Base-by-base conservation (phyloP, 2,113 vertebrate genomes). In the Microtus oregoni region DNA sequence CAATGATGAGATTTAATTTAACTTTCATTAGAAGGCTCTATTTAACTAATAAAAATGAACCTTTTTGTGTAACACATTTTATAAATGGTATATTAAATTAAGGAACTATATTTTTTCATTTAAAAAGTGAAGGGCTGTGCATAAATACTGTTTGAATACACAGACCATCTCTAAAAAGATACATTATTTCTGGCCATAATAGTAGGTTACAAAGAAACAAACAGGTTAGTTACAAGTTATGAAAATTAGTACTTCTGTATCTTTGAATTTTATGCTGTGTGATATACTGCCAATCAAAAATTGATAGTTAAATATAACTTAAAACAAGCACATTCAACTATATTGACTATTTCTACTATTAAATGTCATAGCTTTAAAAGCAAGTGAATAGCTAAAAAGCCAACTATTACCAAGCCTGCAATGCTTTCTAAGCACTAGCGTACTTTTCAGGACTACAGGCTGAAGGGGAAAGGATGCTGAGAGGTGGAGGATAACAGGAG, bases 71-170 rank as follows among this genome's bases (percentile, higher is more conserved):
- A 79, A 78, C 47, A 92, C 3, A 92, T 83, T 89, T 26, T 96
- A 82, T 19, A 90, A 94, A 86, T 22, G 35, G 8, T 47, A 75
- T 28, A 12, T 2, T 75, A 20, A 90, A 82, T 78, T 75, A 65
- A 93, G 81, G 68, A 88, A 89, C 86, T 92, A 86, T 6, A 95
- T 52, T 90, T 94, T 95, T 50, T 86, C 81, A 28, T 50, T 68
- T 68, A 50, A 73, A 63, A 77, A 90, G 12, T 78, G 1, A 7
- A 88, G 15, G 67, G 30, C 94, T 86, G 47, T 38, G 86, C 11
- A 91, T 35, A 30, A 44, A 86, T 78, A 68, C 38, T 77, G 14
- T 76, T 79, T 92, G 32, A 94, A 79, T 70, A 85, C 7, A 73
- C 0, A 65, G 20, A 41, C 41, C 24, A 91, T 67, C 38, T 95